These are phyloP conservation scores for Pemphredon lugubris DNA, from an alignment of 2,888 invertebrate genomes.

Conservation along the genomic window DNA sequence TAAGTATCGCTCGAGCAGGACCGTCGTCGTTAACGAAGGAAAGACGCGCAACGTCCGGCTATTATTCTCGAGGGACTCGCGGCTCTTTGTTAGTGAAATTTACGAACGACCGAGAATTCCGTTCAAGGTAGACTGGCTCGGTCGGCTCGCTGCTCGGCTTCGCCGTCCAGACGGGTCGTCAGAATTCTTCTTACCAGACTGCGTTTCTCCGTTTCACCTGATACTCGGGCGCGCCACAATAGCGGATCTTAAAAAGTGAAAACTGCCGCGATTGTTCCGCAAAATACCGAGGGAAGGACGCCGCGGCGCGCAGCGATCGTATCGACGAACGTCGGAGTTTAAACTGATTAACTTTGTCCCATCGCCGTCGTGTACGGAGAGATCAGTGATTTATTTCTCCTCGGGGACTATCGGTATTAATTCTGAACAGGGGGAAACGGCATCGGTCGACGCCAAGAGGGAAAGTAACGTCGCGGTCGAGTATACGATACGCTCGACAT, in stretches of 20 bases:
- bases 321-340: too few relatives aligned
- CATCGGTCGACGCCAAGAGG: too few relatives aligned
- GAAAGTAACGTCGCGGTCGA: too few relatives aligned
- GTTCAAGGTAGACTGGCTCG: slow-evolving; percentile 64
- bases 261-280: slow-evolving; percentile 12
- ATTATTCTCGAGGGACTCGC: slow-evolving; percentile 55
- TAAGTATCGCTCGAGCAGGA: slow-evolving; percentile 31
- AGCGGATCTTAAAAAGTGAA: slow-evolving; percentile 32
- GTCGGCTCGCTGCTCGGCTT: slow-evolving; percentile 41
- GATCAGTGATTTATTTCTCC: not conserved
- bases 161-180: slow-evolving; percentile 41
- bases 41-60: slow-evolving; percentile 60
- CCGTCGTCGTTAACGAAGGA: slow-evolving; percentile 51
- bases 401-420: too few relatives aligned
- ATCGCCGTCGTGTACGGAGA: too few relatives aligned
- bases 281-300: not conserved
- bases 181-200: slow-evolving; percentile 42
- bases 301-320: too few relatives aligned
- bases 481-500: not conserved
- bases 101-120: slow-evolving; percentile 63
- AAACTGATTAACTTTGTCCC: too few relatives aligned
- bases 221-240: slow-evolving; percentile 22
- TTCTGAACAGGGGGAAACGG: too few relatives aligned
- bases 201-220: slow-evolving; percentile 40
- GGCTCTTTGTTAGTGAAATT: slow-evolving; percentile 66